Base-by-base conservation (phyloP, 2,113 vertebrate genomes). In the Natator depressus region DNA sequence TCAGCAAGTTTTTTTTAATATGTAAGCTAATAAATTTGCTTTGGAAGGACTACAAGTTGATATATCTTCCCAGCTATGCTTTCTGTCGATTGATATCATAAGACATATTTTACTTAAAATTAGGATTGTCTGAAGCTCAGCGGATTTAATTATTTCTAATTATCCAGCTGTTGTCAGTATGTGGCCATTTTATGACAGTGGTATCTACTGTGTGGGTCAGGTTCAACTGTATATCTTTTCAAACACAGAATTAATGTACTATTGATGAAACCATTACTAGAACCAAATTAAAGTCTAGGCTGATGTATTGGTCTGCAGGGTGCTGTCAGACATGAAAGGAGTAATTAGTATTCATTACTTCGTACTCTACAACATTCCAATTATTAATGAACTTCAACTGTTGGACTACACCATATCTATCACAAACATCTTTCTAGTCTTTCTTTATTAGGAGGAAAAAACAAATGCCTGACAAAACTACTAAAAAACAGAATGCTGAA, bases 331-430 rank as follows among this genome's bases (percentile, higher is more conserved):
- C 98, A 99, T 99, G 99, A 99, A 99, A 99, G 99, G 98, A 99
- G 98, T 99, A 99, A 99, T 99, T 99, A 99, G 99, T 99, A 99
- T 99, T 99, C 99, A 99, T 99, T 99, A 99, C 99, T 99, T 99
- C 98, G 99, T 99, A 99, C 99, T 99, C 99, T 98, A 98, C 98
- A 99, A 99, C 99, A 99, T 99, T 99, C 99, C 99, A 99, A 99
- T 99, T 99, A 99, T 99, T 99, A 99, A 99, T 99, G 99, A 99
- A 99, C 99, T 99, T 99, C 99, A 99, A 98, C 98, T 98, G 98
- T 98, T 98, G 98, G 98, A 98, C 98, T 98, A 95, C 91, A 98
- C 98, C 97, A 92, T 99, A 99, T 99, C 99, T 99, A 99, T 99
- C 99, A 99, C 97, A 98, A 98, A 98, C 97, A 98, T 96, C 97